Percentiles rank a stretch among this genome's conserved stretches.
Conservation (phyloP, 2,113 vertebrate species). For the Podarcis cretensis region DNA sequence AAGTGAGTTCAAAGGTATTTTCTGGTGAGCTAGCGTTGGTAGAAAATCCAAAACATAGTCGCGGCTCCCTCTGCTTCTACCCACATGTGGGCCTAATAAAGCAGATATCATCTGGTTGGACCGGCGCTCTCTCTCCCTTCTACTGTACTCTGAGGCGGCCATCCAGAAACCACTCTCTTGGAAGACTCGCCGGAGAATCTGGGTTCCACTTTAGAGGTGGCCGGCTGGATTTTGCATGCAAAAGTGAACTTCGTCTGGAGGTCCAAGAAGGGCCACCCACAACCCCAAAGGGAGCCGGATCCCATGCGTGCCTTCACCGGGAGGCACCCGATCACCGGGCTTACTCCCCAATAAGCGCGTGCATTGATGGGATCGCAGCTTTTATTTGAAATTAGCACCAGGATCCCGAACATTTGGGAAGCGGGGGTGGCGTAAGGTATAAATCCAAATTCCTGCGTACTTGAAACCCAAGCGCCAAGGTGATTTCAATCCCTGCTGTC, state of each 20-base stretch:
- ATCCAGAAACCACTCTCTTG: background rate
- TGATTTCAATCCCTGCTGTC: background rate
- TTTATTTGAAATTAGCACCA: background rate
- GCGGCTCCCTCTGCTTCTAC: background rate
- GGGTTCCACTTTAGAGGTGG: background rate
- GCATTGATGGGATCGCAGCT: background rate
- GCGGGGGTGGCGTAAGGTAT: too few species aligned
- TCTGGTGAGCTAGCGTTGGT: background rate
- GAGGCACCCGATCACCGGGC: background rate
- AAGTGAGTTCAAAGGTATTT: background rate
- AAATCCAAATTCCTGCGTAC: background rate
- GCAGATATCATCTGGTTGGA: background rate
- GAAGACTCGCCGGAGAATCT: background rate
- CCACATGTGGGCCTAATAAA: slow-evolving; percentile 22
- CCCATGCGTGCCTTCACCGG: background rate
- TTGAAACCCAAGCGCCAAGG: background rate
- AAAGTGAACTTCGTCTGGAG: background rate
- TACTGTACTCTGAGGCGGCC: background rate
- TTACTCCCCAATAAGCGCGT: background rate
- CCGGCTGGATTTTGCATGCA: background rate
- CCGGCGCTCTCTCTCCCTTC: background rate
- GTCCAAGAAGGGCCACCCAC: background rate
- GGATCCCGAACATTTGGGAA: background rate
- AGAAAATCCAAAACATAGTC: background rate
- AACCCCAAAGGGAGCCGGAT: background rate